A percentile compares a stretch with the other conserved stretches of the same genome.
These are phyloP conservation scores for Apamea monoglypha DNA, from an alignment of 2,888 invertebrate species.

Conservation along the genomic window DNA sequence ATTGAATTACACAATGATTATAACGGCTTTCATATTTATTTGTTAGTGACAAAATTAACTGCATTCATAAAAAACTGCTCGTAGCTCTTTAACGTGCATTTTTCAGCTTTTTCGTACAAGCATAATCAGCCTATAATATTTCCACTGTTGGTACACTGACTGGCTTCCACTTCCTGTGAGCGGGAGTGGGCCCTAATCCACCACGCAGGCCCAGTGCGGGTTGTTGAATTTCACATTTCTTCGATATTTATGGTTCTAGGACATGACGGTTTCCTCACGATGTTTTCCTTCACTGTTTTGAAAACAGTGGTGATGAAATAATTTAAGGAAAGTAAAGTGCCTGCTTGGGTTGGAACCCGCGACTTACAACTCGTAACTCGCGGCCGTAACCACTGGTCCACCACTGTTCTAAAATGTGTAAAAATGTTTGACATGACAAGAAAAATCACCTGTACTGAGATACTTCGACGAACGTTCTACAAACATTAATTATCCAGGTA, in stretches of 20 bases:
- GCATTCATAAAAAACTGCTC: not conserved
- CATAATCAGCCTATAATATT: not conserved
- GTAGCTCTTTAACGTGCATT: not conserved
- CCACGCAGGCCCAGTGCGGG: not conserved
- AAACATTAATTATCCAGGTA: not conserved
- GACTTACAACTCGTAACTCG: not conserved
- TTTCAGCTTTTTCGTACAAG: not conserved
- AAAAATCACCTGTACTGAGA: not conserved
- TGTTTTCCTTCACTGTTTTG: not conserved
- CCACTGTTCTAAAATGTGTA: not conserved
- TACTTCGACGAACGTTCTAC: not conserved
- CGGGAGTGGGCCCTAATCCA: not conserved
- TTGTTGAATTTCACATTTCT: not conserved
- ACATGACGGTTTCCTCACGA: not conserved
- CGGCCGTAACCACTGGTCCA: not conserved
- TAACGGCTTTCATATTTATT: not conserved
- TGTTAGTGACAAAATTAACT: not conserved
- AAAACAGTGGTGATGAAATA: not conserved
- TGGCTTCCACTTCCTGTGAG: not conserved
- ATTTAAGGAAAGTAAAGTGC: not conserved
- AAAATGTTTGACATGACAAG: not conserved
- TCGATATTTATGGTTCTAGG: not conserved
- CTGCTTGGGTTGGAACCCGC: not conserved
- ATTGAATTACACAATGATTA: conserved; percentile 4
- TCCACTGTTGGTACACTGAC: not conserved